phyloP scores from a whole-genome alignment of 64 coral and sea anemone species.

The Montipora sp. region DNA sequence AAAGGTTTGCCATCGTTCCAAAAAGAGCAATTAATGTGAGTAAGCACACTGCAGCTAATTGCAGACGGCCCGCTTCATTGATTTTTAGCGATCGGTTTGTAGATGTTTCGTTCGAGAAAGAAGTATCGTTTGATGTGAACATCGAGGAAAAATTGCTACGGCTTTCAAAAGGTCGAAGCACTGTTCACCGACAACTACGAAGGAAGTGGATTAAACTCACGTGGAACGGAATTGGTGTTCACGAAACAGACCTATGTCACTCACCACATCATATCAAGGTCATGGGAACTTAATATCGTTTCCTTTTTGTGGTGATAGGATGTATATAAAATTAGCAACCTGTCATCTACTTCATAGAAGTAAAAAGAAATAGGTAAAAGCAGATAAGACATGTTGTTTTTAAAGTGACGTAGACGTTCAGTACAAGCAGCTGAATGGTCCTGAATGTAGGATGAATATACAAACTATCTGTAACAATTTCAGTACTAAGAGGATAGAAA shows the following conservation, averaged over 20 bases:
- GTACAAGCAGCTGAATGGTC: no score
- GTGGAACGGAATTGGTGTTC: no score
- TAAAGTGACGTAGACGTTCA: no score
- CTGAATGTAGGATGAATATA: no score
- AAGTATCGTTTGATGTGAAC: background rate
- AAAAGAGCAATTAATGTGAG: conserved; percentile 30
- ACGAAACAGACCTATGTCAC: background rate
- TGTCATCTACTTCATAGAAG: no score
- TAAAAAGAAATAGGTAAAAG: no score
- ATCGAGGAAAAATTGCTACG: background rate
- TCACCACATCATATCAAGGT: background rate
- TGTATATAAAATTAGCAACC: background rate
- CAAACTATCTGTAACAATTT: no score
- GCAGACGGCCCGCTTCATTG: no score
- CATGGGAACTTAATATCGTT: background rate
- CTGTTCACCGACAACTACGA: background rate
- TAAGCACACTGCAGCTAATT: background rate
- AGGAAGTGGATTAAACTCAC: no score
- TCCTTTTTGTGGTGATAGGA: background rate
- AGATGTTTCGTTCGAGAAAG: background rate
- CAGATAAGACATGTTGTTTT: no score
- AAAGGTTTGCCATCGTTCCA: conserved; percentile 53
- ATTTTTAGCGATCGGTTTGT: background rate
- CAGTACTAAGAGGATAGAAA: no score
- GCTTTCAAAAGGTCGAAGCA: background rate